Evolutionary conservation across 1,140 invertebrate species (phyloP).

Genomic region (Schlechtendalia chinensis): DNA sequence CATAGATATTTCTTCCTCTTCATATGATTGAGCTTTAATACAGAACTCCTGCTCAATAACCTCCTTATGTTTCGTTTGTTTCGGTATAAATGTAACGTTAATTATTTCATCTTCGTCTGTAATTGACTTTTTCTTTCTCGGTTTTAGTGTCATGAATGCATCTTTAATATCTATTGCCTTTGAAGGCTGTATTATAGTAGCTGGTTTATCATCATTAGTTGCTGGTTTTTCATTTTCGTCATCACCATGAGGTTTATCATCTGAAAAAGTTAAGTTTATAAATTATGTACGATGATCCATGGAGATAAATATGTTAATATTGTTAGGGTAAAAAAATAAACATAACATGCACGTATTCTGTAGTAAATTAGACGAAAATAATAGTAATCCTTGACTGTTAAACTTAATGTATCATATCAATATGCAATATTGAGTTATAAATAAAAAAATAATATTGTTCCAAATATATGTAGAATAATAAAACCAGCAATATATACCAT

Average conservation of each 20-base stretch:
- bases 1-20: slow-evolving; percentile 82
- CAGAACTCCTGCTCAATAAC: slow-evolving; percentile 84
- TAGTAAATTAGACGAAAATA: too few species aligned
- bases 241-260: not conserved
- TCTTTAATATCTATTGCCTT: slow-evolving; percentile 13
- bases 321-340: too few species aligned
- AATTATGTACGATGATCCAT: too few species aligned
- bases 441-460: too few species aligned
- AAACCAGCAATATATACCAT: too few species aligned
- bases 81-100: slow-evolving; percentile 52
- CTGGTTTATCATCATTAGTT: not conserved
- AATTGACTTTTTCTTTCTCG: not conserved
- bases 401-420: too few species aligned
- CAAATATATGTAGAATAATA: too few species aligned
- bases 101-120: not conserved
- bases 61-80: slow-evolving; percentile 68
- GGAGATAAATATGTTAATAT: not conserved
- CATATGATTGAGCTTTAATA: slow-evolving; percentile 77
- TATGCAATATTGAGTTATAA: too few species aligned
- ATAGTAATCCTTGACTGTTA: too few species aligned
- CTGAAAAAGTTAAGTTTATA: too few species aligned
- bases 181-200: not conserved
- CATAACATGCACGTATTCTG: too few species aligned
- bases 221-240: not conserved
- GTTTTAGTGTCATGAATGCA: not conserved